Evolutionary conservation across 2,797 vertebrate genomes (phyloP).

Genomic region (Phylloscopus collybita): DNA sequence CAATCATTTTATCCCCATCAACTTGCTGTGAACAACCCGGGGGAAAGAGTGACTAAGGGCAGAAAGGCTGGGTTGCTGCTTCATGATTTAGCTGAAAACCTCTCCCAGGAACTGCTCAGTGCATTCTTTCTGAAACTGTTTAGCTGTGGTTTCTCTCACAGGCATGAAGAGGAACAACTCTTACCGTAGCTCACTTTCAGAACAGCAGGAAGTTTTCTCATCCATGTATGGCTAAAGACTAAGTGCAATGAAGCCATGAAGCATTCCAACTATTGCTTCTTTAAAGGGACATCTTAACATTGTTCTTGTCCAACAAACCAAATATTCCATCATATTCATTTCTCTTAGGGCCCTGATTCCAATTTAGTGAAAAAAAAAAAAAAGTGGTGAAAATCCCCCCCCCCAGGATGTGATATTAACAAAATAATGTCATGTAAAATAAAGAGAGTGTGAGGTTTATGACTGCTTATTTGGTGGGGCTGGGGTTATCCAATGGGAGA

Average conservation of each 20-base stretch:
- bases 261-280: not conserved
- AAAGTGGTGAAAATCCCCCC: not conserved
- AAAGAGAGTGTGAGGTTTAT: conserved; percentile 36
- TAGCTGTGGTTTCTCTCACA: not conserved
- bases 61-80: not conserved
- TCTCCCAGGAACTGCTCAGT: not conserved
- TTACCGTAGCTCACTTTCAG: not conserved
- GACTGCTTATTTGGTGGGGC: conserved; percentile 60
- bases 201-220: not conserved
- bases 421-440: conserved; percentile 37
- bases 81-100: not conserved
- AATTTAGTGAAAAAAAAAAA: not conserved
- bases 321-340: not conserved
- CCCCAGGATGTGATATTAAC: not conserved
- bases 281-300: not conserved
- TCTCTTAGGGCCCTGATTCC: not conserved
- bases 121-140: not conserved
- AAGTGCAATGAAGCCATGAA: not conserved
- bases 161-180: not conserved
- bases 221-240: not conserved
- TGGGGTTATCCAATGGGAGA: conserved; percentile 63
- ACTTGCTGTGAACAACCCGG: not conserved
- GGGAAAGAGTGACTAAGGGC: not conserved
- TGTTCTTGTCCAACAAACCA: not conserved
- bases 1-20: not conserved